Conservation (phyloP, 2,797 vertebrate species). For the Lateolabrax maculatus region DNA sequence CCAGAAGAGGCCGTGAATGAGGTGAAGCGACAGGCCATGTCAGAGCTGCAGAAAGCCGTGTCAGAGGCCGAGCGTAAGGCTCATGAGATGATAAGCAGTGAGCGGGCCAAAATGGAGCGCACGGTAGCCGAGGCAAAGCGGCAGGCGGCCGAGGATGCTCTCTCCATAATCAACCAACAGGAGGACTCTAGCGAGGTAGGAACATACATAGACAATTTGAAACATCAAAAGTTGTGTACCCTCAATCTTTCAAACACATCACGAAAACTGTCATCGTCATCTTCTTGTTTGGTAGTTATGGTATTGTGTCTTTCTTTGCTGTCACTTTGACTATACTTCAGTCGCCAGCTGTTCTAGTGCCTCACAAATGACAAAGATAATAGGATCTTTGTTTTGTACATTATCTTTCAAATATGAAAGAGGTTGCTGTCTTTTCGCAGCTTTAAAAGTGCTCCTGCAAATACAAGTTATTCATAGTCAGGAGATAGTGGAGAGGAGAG, state of each 20-base stretch:
- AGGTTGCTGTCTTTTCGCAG: constrained; percentile 1
- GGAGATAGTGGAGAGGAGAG: not conserved
- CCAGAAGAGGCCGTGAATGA: constrained; percentile 99
- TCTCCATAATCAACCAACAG: constrained; percentile 96
- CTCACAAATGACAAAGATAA: constrained; percentile 24
- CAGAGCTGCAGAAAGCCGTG: constrained; percentile 97
- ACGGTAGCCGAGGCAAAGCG: constrained; percentile 96
- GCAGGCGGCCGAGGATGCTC: constrained; percentile 95
- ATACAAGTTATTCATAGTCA: constrained; percentile 7
- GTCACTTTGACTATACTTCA: not conserved
- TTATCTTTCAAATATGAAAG: constrained; percentile 12
- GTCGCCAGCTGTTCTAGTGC: constrained; percentile 10
- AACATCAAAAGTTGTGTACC: not conserved
- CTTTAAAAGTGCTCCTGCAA: constrained; percentile 22
- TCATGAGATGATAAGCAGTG: constrained; percentile 96
- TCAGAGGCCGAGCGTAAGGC: constrained; percentile 98
- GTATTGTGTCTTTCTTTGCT: not conserved
- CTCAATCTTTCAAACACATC: constrained; percentile 23
- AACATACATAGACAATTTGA: not conserved
- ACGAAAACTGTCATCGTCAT: not conserved
- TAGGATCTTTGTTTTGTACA: not conserved
- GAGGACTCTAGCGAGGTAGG: constrained; percentile 97
- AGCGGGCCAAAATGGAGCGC: constrained; percentile 98
- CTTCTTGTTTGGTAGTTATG: not conserved
- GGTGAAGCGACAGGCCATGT: constrained; percentile 98